phyloP scores from a whole-genome alignment of 35 echinoderm and acorn worm genomes.

The Anneissia japonica region DNA sequence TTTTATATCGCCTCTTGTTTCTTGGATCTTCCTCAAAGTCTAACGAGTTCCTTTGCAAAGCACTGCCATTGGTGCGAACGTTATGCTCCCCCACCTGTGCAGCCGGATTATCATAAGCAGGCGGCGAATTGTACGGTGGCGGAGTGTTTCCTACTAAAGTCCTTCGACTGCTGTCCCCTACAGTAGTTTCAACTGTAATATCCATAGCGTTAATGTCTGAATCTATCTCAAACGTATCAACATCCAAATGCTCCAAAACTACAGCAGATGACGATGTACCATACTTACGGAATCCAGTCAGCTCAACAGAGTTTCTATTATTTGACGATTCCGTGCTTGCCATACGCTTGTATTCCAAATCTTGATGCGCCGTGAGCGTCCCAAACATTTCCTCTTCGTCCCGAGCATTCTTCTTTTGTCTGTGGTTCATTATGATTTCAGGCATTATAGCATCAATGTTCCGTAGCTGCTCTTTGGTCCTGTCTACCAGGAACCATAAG shows the following conservation, averaged over 20 bases:
- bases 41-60: background rate
- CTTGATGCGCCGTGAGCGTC: constrained; percentile 35
- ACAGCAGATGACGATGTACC: background rate
- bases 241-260: background rate
- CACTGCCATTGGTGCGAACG: background rate
- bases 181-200: background rate
- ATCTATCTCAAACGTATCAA: background rate
- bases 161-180: background rate
- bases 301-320: background rate
- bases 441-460: constrained; percentile 19
- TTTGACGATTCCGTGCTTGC: constrained; percentile 9
- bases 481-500: constrained; percentile 25
- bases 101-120: background rate
- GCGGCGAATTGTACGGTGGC: background rate
- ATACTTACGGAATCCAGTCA: background rate
- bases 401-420: background rate
- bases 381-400: constrained; percentile 27
- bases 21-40: background rate
- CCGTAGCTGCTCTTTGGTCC: constrained; percentile 18
- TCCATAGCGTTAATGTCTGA: background rate
- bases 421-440: constrained; percentile 9
- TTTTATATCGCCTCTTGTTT: background rate
- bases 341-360: constrained; percentile 26
- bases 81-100: background rate
- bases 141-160: background rate